Percentiles rank a stretch among this genome's conserved stretches.
Conservation (phyloP, 2,888 invertebrate species). For the Netelia melanura region DNA sequence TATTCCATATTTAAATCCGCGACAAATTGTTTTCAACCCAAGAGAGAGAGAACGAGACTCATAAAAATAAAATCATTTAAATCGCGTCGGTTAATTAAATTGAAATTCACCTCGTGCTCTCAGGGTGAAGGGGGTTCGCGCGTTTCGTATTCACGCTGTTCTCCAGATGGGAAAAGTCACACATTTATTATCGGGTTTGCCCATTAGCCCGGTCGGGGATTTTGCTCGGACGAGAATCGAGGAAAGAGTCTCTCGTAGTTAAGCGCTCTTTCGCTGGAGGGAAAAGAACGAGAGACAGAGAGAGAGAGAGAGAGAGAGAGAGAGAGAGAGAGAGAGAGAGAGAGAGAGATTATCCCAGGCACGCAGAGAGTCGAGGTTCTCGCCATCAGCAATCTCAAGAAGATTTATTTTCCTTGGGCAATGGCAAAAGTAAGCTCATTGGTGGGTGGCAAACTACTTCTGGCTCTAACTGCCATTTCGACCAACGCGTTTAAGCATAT, state of each 20-base stretch:
- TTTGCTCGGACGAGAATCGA: slow-evolving; percentile 28
- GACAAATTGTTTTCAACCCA: too few relatives aligned
- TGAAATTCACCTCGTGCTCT: too few relatives aligned
- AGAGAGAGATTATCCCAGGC: slow-evolving; percentile 10
- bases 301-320: too few relatives aligned
- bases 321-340: too few relatives aligned
- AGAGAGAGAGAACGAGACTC: too few relatives aligned
- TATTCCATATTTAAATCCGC: too few relatives aligned
- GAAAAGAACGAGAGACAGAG: not conserved
- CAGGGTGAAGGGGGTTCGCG: not conserved
- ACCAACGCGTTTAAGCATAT: slow-evolving; percentile 1
- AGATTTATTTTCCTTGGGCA: slow-evolving; percentile 51
- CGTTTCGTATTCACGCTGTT: slow-evolving; percentile 26
- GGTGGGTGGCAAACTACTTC: slow-evolving; percentile 39
- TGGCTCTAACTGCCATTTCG: slow-evolving; percentile 40
- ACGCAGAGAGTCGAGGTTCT: not conserved
- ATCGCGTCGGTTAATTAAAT: too few relatives aligned
- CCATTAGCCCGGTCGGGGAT: slow-evolving; percentile 30
- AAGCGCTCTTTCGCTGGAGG: slow-evolving; percentile 19
- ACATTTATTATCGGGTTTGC: slow-evolving; percentile 42
- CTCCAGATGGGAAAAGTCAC: slow-evolving; percentile 30
- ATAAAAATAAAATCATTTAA: too few relatives aligned
- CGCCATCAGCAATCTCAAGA: slow-evolving; percentile 46
- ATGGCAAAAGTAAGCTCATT: slow-evolving; percentile 44
- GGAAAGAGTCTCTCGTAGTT: slow-evolving; percentile 31